Evolutionary conservation across 1,140 invertebrate genomes (phyloP).

Genomic region (Steinernema feltiae): DNA sequence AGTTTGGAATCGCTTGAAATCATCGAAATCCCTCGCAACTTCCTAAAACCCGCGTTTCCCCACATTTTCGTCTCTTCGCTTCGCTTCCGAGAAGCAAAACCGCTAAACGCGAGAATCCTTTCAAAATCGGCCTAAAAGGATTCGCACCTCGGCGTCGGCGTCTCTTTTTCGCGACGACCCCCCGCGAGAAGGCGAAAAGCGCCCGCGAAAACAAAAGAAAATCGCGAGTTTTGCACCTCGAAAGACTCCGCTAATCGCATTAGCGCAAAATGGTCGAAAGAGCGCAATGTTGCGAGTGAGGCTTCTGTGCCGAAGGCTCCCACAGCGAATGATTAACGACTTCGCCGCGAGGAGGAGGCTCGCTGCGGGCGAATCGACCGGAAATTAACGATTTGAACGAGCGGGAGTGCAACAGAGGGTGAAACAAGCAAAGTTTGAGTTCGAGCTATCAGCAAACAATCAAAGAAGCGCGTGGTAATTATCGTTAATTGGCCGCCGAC

Average conservation of each 20-base stretch:
- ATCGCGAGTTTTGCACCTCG: background rate
- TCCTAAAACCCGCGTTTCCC: background rate
- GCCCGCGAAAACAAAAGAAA: background rate
- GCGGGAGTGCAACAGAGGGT: too few species aligned
- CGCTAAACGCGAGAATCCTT: background rate
- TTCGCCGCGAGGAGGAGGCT: constrained; percentile 1
- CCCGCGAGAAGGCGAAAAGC: background rate
- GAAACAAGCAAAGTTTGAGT: too few species aligned
- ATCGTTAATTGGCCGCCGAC: too few species aligned
- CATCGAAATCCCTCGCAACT: too few species aligned
- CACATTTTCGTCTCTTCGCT: background rate
- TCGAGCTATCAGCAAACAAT: too few species aligned
- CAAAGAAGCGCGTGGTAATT: too few species aligned
- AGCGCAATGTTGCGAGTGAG: background rate
- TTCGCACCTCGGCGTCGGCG: background rate
- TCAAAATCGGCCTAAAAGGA: background rate
- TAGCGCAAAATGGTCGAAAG: background rate
- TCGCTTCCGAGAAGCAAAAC: background rate
- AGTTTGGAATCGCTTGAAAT: too few species aligned
- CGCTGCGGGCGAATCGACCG: too few species aligned
- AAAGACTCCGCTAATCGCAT: constrained; percentile 10
- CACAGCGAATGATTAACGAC: constrained; percentile 1
- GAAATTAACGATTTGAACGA: too few species aligned
- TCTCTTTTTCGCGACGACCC: background rate
- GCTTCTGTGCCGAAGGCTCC: background rate